phyloP scores from a whole-genome alignment of 2,113 vertebrate genomes.

The Upupa epops region DNA sequence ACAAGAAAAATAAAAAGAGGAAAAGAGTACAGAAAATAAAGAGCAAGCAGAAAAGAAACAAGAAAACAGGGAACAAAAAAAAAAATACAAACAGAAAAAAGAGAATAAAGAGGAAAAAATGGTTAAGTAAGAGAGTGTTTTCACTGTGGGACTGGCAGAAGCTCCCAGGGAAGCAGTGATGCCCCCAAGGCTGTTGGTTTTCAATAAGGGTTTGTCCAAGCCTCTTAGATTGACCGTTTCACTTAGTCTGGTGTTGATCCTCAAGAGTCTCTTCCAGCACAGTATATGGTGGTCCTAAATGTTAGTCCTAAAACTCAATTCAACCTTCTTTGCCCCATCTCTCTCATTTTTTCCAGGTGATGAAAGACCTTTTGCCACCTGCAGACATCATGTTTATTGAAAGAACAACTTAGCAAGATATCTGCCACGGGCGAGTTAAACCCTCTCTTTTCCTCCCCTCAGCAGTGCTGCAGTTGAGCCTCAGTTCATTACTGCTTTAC shows the following conservation, averaged over 20 bases:
- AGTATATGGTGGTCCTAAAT: not conserved
- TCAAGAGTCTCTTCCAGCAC: not conserved
- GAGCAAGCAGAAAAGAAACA: not conserved
- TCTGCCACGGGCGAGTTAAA: not conserved
- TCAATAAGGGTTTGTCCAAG: not conserved
- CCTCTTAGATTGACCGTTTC: not conserved
- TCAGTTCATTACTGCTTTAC: not conserved
- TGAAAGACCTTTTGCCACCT: not conserved
- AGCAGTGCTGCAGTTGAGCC: not conserved
- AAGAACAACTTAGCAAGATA: not conserved
- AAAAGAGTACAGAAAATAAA: too few relatives aligned
- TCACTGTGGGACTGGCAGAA: not conserved
- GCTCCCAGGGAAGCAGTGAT: fast-evolving
- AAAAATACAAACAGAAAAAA: fast-evolving
- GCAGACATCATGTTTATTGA: not conserved
- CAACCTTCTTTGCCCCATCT: not conserved
- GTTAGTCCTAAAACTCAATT: not conserved
- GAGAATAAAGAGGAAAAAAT: fast-evolving
- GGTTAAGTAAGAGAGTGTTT: not conserved
- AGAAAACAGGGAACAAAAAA: too few relatives aligned
- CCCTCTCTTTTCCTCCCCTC: not conserved
- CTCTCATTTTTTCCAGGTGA: conserved; percentile 27
- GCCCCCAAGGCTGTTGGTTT: not conserved
- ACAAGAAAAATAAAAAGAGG: too few relatives aligned
- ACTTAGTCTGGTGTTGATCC: not conserved